A percentile compares a stretch with the other conserved stretches of the same genome.
Conservation (phyloP, 2,888 invertebrate genomes). For the Orthonevra nobilis region DNA sequence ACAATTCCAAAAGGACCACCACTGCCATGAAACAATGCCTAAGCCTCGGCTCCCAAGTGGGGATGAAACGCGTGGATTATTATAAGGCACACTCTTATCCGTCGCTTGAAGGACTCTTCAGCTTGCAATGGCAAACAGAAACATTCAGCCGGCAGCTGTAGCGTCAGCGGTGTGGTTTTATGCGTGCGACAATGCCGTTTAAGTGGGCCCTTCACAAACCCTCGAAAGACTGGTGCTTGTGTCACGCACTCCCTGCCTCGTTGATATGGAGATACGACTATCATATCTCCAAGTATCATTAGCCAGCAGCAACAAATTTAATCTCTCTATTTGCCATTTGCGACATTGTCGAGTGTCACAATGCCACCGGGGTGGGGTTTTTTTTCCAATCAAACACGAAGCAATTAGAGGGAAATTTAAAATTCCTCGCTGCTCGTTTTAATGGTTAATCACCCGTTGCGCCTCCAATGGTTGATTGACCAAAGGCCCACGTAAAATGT, state of each 20-base stretch:
- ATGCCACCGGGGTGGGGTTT: background rate
- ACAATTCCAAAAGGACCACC: slow-evolving; percentile 50
- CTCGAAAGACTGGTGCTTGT: slow-evolving; percentile 42
- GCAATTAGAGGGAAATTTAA: slow-evolving; percentile 56
- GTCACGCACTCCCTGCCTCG: slow-evolving; percentile 51
- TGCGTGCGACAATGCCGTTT: slow-evolving; percentile 68
- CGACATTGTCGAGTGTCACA: slow-evolving; percentile 12
- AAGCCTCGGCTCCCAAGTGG: background rate
- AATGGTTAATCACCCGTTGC: slow-evolving; percentile 16
- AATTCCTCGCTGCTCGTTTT: slow-evolving; percentile 25
- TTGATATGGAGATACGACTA: slow-evolving; percentile 69
- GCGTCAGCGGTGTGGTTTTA: slow-evolving; percentile 21
- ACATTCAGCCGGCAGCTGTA: slow-evolving; percentile 7
- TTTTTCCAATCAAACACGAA: slow-evolving; percentile 59
- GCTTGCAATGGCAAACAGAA: slow-evolving; percentile 54
- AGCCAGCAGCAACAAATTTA: slow-evolving; percentile 64
- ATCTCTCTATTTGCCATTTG: slow-evolving; percentile 32
- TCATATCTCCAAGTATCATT: slow-evolving; percentile 63
- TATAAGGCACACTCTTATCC: slow-evolving; percentile 46
- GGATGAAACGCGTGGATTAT: slow-evolving; percentile 36
- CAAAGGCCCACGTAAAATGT: slow-evolving; percentile 46
- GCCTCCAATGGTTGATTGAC: slow-evolving; percentile 24
- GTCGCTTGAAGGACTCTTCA: slow-evolving; percentile 40
- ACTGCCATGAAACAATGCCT: slow-evolving; percentile 41
- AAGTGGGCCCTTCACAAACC: slow-evolving; percentile 43